Evolutionary conservation across 2,797 vertebrate species (phyloP).

Genomic region (Chrysocyon brachyurus): DNA sequence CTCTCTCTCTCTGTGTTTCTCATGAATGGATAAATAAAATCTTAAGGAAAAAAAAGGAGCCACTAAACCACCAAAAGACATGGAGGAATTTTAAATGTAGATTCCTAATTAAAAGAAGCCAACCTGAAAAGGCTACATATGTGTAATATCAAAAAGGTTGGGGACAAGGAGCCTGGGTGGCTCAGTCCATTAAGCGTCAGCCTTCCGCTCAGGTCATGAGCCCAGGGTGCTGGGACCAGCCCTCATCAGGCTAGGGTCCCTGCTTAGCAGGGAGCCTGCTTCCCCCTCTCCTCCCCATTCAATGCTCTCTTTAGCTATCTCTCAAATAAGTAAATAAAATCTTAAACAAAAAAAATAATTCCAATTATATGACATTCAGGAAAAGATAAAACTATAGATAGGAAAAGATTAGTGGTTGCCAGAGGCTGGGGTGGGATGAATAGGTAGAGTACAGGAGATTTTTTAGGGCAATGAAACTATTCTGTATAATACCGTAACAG

Average conservation of each 20-base stretch:
- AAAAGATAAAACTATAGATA: background rate
- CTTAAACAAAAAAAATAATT: background rate
- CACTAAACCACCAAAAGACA: slow-evolving; percentile 19
- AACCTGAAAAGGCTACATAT: background rate
- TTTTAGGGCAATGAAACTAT: slow-evolving; percentile 26
- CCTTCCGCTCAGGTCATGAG: too few species aligned
- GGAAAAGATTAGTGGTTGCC: background rate
- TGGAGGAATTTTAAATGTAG: background rate
- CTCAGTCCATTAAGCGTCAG: too few species aligned
- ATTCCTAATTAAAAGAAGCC: background rate
- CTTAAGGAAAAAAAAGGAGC: background rate
- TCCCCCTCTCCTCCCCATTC: too few species aligned
- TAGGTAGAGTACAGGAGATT: background rate
- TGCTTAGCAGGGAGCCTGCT: too few species aligned
- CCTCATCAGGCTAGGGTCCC: too few species aligned
- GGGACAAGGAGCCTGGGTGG: too few species aligned
- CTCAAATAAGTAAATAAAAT: too few species aligned
- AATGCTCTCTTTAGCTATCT: too few species aligned
- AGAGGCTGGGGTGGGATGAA: background rate
- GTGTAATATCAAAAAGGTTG: background rate
- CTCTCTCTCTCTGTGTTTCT: too few species aligned
- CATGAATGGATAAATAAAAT: too few species aligned
- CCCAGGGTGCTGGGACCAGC: too few species aligned
- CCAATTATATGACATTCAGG: background rate
- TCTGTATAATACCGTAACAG: background rate